These are phyloP conservation scores for Agrilus planipennis DNA, from an alignment of 1,140 invertebrate species.

Conservation along the genomic window DNA sequence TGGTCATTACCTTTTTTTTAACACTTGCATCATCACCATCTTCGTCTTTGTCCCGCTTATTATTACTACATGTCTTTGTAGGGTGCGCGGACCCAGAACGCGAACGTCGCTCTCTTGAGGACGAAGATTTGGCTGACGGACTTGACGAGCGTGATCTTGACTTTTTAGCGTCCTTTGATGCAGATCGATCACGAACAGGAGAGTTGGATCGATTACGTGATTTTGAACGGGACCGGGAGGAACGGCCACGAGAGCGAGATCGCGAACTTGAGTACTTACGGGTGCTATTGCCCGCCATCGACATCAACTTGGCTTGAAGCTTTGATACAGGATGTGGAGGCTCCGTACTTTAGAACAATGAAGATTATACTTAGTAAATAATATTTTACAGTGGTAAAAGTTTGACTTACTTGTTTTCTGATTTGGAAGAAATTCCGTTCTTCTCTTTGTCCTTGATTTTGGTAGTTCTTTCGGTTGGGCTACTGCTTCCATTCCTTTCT, in stretches of 20 bases:
- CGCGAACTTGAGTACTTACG: conserved; percentile 31
- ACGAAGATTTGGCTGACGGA: conserved; percentile 7
- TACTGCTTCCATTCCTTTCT: conserved; percentile 27
- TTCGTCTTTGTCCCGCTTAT: conserved; percentile 19
- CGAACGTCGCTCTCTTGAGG: conserved; percentile 8
- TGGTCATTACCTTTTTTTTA: conserved; percentile 34
- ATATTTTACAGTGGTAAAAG: background rate
- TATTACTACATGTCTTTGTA: conserved; percentile 17
- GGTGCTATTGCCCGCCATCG: conserved; percentile 39
- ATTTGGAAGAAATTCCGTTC: conserved; percentile 10
- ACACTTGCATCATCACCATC: too few relatives aligned
- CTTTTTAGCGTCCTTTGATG: conserved; percentile 19
- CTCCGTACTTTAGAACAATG: conserved; percentile 11
- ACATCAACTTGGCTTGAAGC: conserved; percentile 47
- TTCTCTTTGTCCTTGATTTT: conserved; percentile 14
- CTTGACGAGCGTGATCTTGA: conserved; percentile 17
- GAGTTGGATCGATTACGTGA: conserved; percentile 33
- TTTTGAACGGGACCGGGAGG: conserved; percentile 29
- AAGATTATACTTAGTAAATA: too few relatives aligned
- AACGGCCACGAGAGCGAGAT: conserved; percentile 23
- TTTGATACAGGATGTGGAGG: conserved; percentile 39
- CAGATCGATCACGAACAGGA: too few relatives aligned
- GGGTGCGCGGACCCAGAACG: too few relatives aligned
- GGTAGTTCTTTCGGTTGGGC: conserved; percentile 19
- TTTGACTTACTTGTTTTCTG: conserved; percentile 1